Conservation (phyloP, 1,140 invertebrate species). For the Micrasema longulum region DNA sequence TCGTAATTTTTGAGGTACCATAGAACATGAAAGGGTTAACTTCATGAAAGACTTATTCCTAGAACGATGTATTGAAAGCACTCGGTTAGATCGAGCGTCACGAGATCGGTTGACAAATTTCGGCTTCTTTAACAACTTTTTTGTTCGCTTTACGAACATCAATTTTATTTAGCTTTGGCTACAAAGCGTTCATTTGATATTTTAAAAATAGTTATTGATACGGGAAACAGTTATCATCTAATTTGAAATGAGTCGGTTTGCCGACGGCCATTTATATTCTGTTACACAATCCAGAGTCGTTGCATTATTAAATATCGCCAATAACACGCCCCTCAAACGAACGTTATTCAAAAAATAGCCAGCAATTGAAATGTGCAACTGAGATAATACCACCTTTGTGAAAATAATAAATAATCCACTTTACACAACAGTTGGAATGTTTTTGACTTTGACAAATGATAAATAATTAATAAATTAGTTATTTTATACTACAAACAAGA, state of each 20-base stretch:
- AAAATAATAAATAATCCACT: too few relatives aligned
- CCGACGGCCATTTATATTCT: neutral
- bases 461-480: too few relatives aligned
- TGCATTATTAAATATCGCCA: constrained; percentile 31
- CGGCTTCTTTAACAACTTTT: constrained; percentile 25
- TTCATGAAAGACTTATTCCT: constrained; percentile 8
- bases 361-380: too few relatives aligned
- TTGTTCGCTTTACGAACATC: neutral
- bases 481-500: too few relatives aligned
- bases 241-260: constrained; percentile 22
- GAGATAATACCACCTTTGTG: too few relatives aligned
- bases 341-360: too few relatives aligned
- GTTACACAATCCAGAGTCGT: neutral
- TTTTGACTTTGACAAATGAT: too few relatives aligned
- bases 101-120: constrained; percentile 21
- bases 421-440: too few relatives aligned
- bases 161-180: constrained; percentile 7
- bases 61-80: constrained; percentile 27
- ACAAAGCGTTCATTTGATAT: constrained; percentile 19
- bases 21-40: neutral
- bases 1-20: too few relatives aligned
- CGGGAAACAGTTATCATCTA: constrained; percentile 21
- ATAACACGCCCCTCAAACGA: constrained; percentile 40
- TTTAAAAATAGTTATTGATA: constrained; percentile 15
- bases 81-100: constrained; percentile 14